These are phyloP conservation scores for Lepidurus packardi DNA, from an alignment of 1,140 invertebrate genomes.

Conservation along the genomic window DNA sequence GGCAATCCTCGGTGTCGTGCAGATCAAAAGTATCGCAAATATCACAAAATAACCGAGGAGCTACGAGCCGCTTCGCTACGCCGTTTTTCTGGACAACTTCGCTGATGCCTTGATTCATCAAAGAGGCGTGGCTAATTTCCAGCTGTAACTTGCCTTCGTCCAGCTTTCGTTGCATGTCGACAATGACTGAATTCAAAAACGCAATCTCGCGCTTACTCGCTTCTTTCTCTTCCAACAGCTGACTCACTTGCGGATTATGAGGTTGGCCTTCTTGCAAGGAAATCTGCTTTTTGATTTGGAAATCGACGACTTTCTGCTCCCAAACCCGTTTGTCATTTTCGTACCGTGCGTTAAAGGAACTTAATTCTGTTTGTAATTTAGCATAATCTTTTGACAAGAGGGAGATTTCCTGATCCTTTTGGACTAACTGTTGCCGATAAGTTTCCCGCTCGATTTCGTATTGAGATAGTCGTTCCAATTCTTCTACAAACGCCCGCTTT, in stretches of 20 bases:
- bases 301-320: not conserved
- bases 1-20: slow-evolving; percentile 96
- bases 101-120: slow-evolving; percentile 53
- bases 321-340: not conserved
- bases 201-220: slow-evolving; percentile 69
- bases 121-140: slow-evolving; percentile 68
- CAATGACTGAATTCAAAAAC: slow-evolving; percentile 93
- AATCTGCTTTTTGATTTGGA: slow-evolving; percentile 8
- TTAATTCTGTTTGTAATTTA: not conserved
- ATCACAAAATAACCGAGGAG: slow-evolving; percentile 88
- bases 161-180: slow-evolving; percentile 89
- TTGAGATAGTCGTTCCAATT: not conserved
- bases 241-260: slow-evolving; percentile 25
- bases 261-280: slow-evolving; percentile 35
- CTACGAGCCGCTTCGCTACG: slow-evolving; percentile 43
- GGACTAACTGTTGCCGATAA: not conserved
- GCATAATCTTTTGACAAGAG: not conserved
- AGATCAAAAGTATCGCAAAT: slow-evolving; percentile 94
- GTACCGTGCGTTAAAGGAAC: not conserved
- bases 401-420: not conserved
- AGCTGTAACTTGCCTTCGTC: slow-evolving; percentile 71
- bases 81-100: slow-evolving; percentile 46
- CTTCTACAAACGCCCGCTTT: not conserved
- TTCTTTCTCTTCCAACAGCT: slow-evolving; percentile 57
- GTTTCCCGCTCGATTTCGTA: not conserved